phyloP scores from a whole-genome alignment of 2,888 invertebrate genomes.

The Lasioglossum oenotherae region DNA sequence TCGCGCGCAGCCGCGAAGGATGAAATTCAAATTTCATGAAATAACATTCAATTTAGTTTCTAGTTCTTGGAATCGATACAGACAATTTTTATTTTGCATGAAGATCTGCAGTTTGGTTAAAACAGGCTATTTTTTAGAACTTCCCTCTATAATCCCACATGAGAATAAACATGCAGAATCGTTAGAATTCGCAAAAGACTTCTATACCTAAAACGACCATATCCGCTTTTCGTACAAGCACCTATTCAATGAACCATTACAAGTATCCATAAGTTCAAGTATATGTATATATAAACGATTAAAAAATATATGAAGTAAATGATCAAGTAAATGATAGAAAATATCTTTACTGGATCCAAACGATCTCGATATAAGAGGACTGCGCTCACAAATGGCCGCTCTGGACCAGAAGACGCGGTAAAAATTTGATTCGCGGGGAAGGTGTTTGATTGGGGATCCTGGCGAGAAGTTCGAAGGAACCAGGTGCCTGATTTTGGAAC shows the following conservation, averaged over 20 bases:
- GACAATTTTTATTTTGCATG: too few relatives aligned
- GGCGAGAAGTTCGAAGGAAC: neutral
- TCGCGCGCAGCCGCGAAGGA: neutral
- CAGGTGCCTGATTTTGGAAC: slow-evolving; percentile 40
- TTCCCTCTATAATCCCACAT: neutral
- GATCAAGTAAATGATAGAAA: too few relatives aligned
- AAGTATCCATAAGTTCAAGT: neutral
- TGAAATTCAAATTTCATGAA: too few relatives aligned
- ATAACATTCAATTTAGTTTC: too few relatives aligned
- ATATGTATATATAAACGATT: too few relatives aligned
- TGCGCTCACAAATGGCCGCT: neutral
- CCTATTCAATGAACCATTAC: neutral
- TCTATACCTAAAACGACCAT: neutral
- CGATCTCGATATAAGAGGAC: too few relatives aligned
- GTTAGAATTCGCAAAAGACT: neutral
- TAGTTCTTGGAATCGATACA: too few relatives aligned
- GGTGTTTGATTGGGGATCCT: slow-evolving; percentile 2
- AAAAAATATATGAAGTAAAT: too few relatives aligned
- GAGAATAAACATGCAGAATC: neutral
- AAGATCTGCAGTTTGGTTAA: too few relatives aligned
- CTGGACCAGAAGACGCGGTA: neutral
- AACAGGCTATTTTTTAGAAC: neutral
- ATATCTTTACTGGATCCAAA: too few relatives aligned
- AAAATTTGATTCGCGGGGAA: neutral
- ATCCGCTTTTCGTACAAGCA: neutral